Evolutionary conservation across 1,140 invertebrate genomes (phyloP), one percentile per base, ranked within the genome.

Genomic region (Megalopta genalis): DNA sequence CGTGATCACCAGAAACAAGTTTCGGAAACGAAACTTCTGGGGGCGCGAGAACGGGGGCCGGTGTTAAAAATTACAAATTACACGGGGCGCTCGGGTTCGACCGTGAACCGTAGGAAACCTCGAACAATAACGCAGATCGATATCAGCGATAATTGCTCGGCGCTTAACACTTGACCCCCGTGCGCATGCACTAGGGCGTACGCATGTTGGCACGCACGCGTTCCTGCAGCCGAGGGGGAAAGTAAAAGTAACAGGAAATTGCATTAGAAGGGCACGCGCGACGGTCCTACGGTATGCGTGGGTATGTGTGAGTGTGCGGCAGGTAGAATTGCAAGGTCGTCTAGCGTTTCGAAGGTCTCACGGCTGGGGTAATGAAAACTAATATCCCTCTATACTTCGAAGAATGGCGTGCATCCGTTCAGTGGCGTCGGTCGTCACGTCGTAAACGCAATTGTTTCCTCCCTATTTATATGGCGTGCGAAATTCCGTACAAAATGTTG

Each of bases 101-200:
- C 42, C 59, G 54, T 23, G 54, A 52, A 52, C 65, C 66, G 57
- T n/a, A 10, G 37, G 42, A 64, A 64, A 23, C 59, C 32, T 32
- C 67, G 76, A 72, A 72, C 68, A 72, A 64, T 72, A 72, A 78
- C 71, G 66, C 54, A 81, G 82, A 65, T 84, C 73, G 69, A 85
- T 85, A 84, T 32, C 68, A 23, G 66, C 59, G 60, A 68, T 84
- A 80, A 84, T 83, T 66, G 72, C 69, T 75, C 39, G 16, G 46
- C 79, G 73, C 37, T 84, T 81, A 84, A 77, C 77, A 76, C 69
- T 85, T 81, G 82, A 85, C 64, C 73, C 74, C 69, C 18, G 69
- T 70, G 65, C 25, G 59, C 59, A 68, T 78, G 69, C 60, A 78
- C 68, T 72, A 42, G 25, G 27, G 72, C 69, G 64, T 59, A 62